Conservation (phyloP, 2,113 vertebrate genomes). For the Salvelinus sp. region DNA sequence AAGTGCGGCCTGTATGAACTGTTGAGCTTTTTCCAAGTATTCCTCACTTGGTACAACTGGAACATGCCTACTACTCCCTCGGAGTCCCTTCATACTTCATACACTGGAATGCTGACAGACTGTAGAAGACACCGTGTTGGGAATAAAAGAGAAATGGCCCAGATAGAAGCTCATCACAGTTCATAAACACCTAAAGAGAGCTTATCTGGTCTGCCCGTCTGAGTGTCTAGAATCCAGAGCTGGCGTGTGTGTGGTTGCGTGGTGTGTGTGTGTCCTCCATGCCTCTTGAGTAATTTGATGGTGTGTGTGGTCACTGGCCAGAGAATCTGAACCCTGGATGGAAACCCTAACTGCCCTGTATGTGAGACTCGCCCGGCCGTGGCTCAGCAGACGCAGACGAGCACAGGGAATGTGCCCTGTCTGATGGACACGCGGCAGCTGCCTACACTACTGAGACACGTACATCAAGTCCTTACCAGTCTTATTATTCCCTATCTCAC, state of each 20-base stretch:
- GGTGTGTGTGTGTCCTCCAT: background rate
- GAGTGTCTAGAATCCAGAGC: background rate
- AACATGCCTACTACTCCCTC: background rate
- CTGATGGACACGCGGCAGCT: conserved; percentile 2
- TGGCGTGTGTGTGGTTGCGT: background rate
- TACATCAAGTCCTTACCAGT: background rate
- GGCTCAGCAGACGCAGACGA: background rate
- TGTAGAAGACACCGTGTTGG: background rate
- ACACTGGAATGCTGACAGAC: background rate
- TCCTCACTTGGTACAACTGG: too few species aligned
- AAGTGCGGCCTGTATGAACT: background rate
- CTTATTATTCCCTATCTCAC: background rate
- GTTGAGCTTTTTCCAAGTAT: background rate
- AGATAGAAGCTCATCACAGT: background rate
- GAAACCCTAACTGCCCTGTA: background rate
- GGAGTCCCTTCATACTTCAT: background rate
- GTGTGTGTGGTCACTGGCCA: too few species aligned
- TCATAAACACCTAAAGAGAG: conserved; percentile 4
- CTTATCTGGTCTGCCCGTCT: background rate
- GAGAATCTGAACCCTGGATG: background rate
- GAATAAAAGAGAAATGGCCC: background rate
- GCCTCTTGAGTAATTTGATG: background rate
- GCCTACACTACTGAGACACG: background rate
- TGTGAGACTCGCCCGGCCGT: background rate
- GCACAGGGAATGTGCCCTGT: background rate